Conservation (phyloP, 2,113 vertebrate species). For the Delphinapterus leucas region DNA sequence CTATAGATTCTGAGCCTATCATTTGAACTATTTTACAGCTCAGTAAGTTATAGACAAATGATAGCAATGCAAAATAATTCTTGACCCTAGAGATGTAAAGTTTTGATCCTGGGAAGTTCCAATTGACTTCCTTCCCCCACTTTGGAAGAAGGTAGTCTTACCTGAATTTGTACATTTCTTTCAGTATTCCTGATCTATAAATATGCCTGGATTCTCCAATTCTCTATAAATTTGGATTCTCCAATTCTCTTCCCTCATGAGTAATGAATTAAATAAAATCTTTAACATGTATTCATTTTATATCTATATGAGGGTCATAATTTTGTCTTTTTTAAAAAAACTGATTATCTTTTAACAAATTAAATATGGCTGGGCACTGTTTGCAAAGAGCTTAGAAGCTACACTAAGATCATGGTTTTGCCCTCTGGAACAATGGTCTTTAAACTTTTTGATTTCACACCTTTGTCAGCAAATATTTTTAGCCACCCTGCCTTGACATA, state of each 20-base stretch:
- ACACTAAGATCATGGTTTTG: not conserved
- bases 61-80: not conserved
- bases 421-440: not conserved
- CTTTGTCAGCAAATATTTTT: not conserved
- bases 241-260: not conserved
- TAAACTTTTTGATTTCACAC: not conserved
- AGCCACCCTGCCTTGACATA: not conserved
- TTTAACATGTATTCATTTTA: not conserved
- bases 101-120: not conserved
- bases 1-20: not conserved
- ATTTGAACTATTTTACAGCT: not conserved
- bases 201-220: not conserved
- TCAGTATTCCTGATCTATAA: not conserved
- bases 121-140: not conserved
- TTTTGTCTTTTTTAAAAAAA: not conserved
- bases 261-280: not conserved
- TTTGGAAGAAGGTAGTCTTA: not conserved
- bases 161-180: not conserved
- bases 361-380: not conserved
- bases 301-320: not conserved
- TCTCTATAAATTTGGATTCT: not conserved
- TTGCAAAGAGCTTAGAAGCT: not conserved
- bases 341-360: not conserved
- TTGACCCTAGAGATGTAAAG: not conserved
- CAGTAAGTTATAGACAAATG: not conserved